These are phyloP conservation scores for Lasiurus borealis DNA, from an alignment of 2,113 vertebrate species.

Conservation along the genomic window DNA sequence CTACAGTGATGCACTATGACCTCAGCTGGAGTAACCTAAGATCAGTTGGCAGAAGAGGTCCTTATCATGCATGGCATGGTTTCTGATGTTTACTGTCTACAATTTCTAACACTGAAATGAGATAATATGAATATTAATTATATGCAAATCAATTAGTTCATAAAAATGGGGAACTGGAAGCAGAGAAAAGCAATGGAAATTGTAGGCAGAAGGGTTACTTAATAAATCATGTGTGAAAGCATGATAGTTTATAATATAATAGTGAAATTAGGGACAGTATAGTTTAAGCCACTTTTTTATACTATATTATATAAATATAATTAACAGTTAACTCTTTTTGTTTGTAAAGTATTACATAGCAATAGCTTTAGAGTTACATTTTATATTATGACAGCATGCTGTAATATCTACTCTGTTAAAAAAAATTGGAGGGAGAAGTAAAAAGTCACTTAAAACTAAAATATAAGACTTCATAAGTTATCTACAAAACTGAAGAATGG, in stretches of 20 bases:
- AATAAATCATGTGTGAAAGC: not conserved
- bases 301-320: not conserved
- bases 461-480: not conserved
- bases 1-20: not conserved
- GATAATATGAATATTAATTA: not conserved
- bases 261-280: not conserved
- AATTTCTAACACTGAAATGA: not conserved
- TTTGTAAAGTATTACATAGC: not conserved
- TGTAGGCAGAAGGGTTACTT: not conserved
- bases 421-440: not conserved
- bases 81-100: not conserved
- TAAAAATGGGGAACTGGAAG: not conserved
- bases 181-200: not conserved
- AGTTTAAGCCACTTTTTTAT: not conserved
- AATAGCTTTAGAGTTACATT: not conserved
- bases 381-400: not conserved
- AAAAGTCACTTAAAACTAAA: slow-evolving; percentile 3
- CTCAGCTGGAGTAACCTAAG: not conserved
- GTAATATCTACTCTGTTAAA: not conserved
- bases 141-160: not conserved
- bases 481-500: not conserved
- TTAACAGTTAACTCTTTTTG: not conserved
- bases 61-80: not conserved
- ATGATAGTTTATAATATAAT: not conserved
- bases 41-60: not conserved